Evolutionary conservation across 2,888 invertebrate genomes (phyloP).

Genomic region (Drosophila villosipedis): DNA sequence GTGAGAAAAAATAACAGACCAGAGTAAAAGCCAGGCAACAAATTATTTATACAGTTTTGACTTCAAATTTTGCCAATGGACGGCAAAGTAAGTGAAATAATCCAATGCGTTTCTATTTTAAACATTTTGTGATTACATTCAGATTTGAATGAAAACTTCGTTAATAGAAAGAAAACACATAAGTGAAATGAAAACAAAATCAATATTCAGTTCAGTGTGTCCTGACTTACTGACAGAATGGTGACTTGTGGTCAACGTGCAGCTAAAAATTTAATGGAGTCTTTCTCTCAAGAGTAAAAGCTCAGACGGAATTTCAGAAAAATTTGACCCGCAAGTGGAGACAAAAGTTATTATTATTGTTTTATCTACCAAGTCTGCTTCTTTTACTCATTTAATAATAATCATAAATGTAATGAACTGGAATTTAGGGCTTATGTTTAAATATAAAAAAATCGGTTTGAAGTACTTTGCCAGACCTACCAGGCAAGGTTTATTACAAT

Average conservation of each 20-base stretch:
- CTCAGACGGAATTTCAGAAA: neutral
- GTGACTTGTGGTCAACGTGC: neutral
- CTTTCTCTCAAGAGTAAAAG: neutral
- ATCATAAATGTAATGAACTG: neutral
- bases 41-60: constrained; percentile 22
- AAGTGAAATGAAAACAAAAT: neutral
- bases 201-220: neutral
- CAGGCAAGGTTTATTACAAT: neutral
- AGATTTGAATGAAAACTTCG: neutral
- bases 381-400: neutral
- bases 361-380: neutral
- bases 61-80: neutral
- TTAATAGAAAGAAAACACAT: neutral
- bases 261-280: neutral
- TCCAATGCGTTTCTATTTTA: neutral
- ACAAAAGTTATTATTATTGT: neutral
- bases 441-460: neutral
- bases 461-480: neutral
- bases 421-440: neutral
- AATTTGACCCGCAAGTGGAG: neutral
- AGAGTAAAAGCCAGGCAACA: constrained; percentile 15
- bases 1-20: neutral
- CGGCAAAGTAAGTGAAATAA: neutral
- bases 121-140: neutral
- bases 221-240: neutral